Evolutionary conservation across 1,140 invertebrate genomes (phyloP), one percentile per base, ranked within the genome.

Genomic region (Diabrotica undecimpunctata): DNA sequence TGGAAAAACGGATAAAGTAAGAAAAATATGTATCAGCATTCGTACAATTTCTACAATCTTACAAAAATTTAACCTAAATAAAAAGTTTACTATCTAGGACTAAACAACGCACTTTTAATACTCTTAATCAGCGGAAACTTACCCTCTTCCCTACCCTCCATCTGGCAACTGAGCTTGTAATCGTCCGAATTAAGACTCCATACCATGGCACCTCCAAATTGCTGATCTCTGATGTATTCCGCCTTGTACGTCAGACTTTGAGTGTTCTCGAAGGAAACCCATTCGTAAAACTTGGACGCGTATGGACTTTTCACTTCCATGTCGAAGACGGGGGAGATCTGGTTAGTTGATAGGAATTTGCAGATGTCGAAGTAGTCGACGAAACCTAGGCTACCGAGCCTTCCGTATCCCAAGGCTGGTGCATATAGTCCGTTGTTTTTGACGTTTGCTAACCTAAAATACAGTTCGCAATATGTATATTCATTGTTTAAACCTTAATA

Each of bases 181-280:
- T 93, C 90, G 74, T 93, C 91, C 1, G 83, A 82, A 71, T 92
- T 92, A 10, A 93, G 77, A 1, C 88, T 89, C 74, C 86, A 89
- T 60, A 92, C 81, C 91, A 93, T 92, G 0, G 86, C 87, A 38
- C 91, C 90, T 54, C 85, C 84, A 61, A 91, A 83, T 14, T 83
- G 80, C 12, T 85, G 80, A 0, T 81, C 78, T 70, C 82, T 84
- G 0, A 90, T 85, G 79, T 83, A 92, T 53, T 84, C 79, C 0
- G 88, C 83, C 79, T 96, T 96, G 72, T 85, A 85, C 60, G 75
- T 81, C 0, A 93, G 80, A 79, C 93, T 97, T 41, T 82, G 75
- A 5, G 82, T 78, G 76, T 94, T 86, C 67, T 97, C 95, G 77
- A 89, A 97, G 0, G 94, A 94, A 54, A 96, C 86, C 95, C 95